Conservation (phyloP, 2,797 vertebrate genomes). For the Poeciliopsis presidionis region DNA sequence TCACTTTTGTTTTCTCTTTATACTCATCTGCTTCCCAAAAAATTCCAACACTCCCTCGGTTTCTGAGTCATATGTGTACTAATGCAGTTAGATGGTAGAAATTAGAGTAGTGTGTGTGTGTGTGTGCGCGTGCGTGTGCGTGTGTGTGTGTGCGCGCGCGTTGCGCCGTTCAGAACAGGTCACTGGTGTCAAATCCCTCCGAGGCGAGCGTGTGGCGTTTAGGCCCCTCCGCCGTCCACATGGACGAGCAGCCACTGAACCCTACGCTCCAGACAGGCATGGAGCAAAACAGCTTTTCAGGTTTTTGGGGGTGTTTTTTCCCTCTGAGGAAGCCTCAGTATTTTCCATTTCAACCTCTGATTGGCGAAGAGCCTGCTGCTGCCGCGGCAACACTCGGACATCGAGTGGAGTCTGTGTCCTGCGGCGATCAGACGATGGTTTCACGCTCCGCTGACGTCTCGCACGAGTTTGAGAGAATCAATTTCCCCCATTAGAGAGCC, state of each 20-base stretch:
- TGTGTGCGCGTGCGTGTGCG: background rate
- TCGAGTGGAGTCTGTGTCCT: constrained; percentile 19
- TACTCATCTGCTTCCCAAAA: constrained; percentile 17
- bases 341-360: constrained; percentile 2
- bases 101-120: constrained; percentile 9
- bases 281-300: background rate
- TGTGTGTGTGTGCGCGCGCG: constrained; percentile 22
- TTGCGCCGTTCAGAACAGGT: constrained; percentile 47
- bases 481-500: constrained; percentile 37
- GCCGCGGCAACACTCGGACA: constrained; percentile 15
- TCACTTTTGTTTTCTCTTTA: constrained; percentile 2
- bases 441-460: constrained; percentile 38
- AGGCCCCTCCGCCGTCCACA: constrained; percentile 8
- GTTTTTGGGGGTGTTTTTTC: background rate
- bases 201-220: constrained; percentile 21
- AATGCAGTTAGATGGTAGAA: constrained; percentile 12
- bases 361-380: constrained; percentile 4
- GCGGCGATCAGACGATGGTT: constrained; percentile 15
- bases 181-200: constrained; percentile 49
- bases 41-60: constrained; percentile 6
- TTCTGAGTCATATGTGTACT: background rate
- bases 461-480: constrained; percentile 32
- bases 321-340: constrained; percentile 6
- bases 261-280: constrained; percentile 9
- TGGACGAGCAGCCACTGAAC: constrained; percentile 30